phyloP scores from a whole-genome alignment of 2,888 invertebrate genomes.

The Pomacea canaliculata region DNA sequence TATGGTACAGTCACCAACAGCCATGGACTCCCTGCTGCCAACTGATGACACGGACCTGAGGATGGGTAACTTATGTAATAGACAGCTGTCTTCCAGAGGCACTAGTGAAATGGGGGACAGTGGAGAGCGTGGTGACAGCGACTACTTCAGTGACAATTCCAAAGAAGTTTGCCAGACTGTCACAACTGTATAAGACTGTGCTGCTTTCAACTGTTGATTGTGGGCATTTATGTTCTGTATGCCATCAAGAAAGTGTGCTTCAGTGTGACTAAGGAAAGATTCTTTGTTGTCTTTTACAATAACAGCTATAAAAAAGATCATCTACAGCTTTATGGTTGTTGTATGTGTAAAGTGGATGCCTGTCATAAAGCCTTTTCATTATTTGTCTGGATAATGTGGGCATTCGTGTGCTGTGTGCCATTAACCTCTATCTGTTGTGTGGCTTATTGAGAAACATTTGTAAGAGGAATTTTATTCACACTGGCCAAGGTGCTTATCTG shows the following conservation, averaged over 20 bases:
- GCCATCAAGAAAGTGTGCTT: neutral
- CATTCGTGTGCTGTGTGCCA: too few species aligned
- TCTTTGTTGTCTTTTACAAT: neutral
- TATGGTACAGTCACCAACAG: conserved; percentile 29
- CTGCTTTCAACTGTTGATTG: neutral
- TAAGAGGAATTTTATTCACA: too few species aligned
- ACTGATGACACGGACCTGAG: conserved; percentile 16
- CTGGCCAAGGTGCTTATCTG: too few species aligned
- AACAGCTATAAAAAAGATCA: too few species aligned
- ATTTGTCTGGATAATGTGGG: too few species aligned
- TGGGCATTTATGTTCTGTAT: neutral
- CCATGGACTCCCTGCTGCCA: conserved; percentile 7
- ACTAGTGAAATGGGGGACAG: conserved; percentile 32
- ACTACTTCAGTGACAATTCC: conserved; percentile 60
- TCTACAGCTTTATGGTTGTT: too few species aligned
- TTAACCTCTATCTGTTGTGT: too few species aligned
- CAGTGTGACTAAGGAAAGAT: neutral
- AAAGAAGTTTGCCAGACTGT: conserved; percentile 56
- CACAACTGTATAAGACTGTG: conserved; percentile 49
- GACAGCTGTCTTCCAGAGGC: conserved; percentile 25
- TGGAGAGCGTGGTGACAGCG: conserved; percentile 44
- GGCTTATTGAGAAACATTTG: too few species aligned
- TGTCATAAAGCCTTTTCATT: too few species aligned
- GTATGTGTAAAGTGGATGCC: too few species aligned
- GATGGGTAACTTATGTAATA: conserved; percentile 21